Base-by-base conservation (phyloP, 2,797 vertebrate species). In the Myotis pilosus region DNA sequence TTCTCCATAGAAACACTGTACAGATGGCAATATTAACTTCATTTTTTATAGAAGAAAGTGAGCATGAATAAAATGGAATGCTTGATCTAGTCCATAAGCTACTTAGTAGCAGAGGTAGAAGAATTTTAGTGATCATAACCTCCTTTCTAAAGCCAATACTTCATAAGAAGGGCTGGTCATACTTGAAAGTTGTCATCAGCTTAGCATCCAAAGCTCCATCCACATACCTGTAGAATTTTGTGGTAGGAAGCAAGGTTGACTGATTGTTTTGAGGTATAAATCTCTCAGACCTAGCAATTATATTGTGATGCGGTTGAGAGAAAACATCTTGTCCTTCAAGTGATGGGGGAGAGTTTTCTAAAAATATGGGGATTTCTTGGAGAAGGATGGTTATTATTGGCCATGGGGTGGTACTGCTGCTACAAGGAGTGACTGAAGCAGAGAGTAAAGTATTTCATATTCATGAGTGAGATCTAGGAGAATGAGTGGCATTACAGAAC, bases 11-110 rank as follows among this genome's bases (percentile, higher is more conserved):
- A 0, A 91, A 33, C 30, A 9, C 13, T 75, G 1, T 62, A 9
- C 4, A 95, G 66, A 33, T 64, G 75, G 25, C 15, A 71, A 80
- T 87, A 71, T 60, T 94, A 89, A 74, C 47, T 94, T 60, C 30
- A 75, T 15, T 44, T 57, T 93, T 90, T 64, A 66, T 53, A 69
- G 36, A 79, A 91, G 36, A 82, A 96, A 72, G 5, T 49, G 11
- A 62, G 44, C 53, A 1, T 86, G 25, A 87, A 80, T 88, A 89
- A 86, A 91, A 75, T 36, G 16, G 69, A 84, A 89, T 86, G 69
- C 11, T 85, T 91, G 30, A 68, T 88, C 10, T 44, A 74, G 4
- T 44, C 4, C 41, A 16, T 9, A 38, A 78, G 38, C 36, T 82
- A 55, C 69, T n/a, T 51, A 62, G 47, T 68, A 33, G 3, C 47